Evolutionary conservation across 2,797 vertebrate species (phyloP), one percentile per base, ranked within the genome.

Genomic region (Steatocranus sp.): DNA sequence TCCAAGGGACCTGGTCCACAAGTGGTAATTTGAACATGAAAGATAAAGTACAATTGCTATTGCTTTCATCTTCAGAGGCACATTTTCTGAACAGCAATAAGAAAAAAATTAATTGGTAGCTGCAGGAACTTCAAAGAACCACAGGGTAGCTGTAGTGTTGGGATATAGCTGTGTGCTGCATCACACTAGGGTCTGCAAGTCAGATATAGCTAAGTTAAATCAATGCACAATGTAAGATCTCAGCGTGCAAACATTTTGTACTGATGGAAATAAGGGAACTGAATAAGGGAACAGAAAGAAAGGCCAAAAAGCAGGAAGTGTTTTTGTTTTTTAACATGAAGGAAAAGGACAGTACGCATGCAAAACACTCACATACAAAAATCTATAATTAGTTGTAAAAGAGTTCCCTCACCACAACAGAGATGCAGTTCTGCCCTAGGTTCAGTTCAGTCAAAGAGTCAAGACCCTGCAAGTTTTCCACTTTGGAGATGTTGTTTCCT

Each of bases 401-500:
- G 46, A 83, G 75, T 50, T 41, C 81, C 41, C 97, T 99, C 92
- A 99, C 98, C 96, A 99, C 94, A 80, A 82, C 76, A 83, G 95
- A 96, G 94, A 99, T 97, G 93, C 92, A 93, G 94, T 99, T 99
- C 89, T 96, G 95, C 73, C 95, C 93, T 12, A 99, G 95, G 94
- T 98, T 97, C 78, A 99, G 97, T 82, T 99, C 98, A 41, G 94
- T 96, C 87, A 99, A 95, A 1, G 95, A 96, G 83, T 96, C 93
- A 92, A 99, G 89, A 30, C 97, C 97, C n/a, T 87, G 96, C 76
- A 99, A 94, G 58, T 98, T 97, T 92, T 98, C 97, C 43, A 97
- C 95, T 6, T 92, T 93, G 56, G 91, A 95, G 84, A 99, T 97
- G 78, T 90, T 86, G 93, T 99, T 99, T 86, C 97, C 96, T 68